Evolutionary conservation across 2,113 vertebrate genomes (phyloP), one percentile per base, ranked within the genome.

Genomic region (Pollachius pollachius): DNA sequence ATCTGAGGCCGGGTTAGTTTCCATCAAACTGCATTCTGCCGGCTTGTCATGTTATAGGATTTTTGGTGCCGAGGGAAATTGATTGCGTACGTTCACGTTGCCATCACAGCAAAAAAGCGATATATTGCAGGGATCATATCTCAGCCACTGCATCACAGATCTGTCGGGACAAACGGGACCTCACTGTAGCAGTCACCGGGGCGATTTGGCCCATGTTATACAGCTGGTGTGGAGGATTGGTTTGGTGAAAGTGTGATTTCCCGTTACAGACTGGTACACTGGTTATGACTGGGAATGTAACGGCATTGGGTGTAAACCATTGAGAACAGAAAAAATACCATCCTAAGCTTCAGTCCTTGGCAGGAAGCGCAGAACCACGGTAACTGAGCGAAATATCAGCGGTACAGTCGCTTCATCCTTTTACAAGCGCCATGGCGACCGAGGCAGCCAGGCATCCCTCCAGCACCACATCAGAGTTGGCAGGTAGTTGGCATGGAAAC

Each of bases 401-500:
- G 19, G 5, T 61, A 19, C 11, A 11, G 62, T n/a, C 18, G 7
- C 23, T 62, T 48, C 19, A 57, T 62, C 70, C 23, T 30, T 17
- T 67, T 64, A 21, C 17, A 8, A 52, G 41, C 15, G n/a, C 18
- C 37, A 5, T 65, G 6, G 41, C 5, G 61, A 21, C 23, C 37
- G 70, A 21, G 62, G 15, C 54, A 72, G 52, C 68, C 74, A 64
- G 12, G 25, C 15, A 65, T 48, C 68, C 60, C 60, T 67, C 21
- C 27, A 63, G 25, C 66, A 30, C 52, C 67, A 79, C 64, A 70
- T 19, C 8, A 25, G 54, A 70, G 25, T 76, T 69, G 75, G 62
- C 64, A 68, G 67, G 52, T 62, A 67, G 85, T 89, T 83, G 86
- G 77, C 85, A 89, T 90, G 84, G 87, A 86, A 90, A 92, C 80